A percentile compares a stretch with the other conserved stretches of the same genome.
These are phyloP conservation scores for Malurus alboscapulatus DNA, from an alignment of 2,113 vertebrate genomes.

Conservation along the genomic window DNA sequence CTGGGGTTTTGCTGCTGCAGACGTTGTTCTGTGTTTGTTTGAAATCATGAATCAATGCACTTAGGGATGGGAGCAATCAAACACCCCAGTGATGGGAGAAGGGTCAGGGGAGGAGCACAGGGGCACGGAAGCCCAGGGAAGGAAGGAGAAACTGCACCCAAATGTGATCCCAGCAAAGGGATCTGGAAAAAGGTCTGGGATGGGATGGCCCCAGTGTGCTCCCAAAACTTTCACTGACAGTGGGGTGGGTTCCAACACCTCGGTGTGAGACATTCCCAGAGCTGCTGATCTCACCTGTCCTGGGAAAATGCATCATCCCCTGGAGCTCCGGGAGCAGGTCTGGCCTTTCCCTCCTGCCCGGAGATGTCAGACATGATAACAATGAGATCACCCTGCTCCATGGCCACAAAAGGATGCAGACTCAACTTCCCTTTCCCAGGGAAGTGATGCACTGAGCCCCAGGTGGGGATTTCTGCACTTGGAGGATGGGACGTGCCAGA, in stretches of 20 bases:
- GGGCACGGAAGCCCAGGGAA: background rate
- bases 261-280: background rate
- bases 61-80: background rate
- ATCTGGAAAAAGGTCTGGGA: background rate
- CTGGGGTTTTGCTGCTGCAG: background rate
- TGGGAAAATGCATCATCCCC: background rate
- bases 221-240: accelerated
- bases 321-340: background rate
- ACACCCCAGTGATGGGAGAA: background rate
- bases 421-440: background rate
- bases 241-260: background rate
- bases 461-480: background rate
- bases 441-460: background rate
- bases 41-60: background rate
- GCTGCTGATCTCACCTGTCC: background rate
- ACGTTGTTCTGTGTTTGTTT: background rate
- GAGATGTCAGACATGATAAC: accelerated
- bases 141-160: background rate
- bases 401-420: background rate
- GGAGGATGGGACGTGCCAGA: accelerated
- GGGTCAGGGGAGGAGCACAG: background rate
- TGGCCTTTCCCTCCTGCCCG: background rate
- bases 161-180: background rate
- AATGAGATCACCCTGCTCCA: background rate
- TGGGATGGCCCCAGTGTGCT: background rate